These are phyloP conservation scores for Tokudaia muenninki DNA, from an alignment of 2,797 vertebrate genomes.

Conservation along the genomic window DNA sequence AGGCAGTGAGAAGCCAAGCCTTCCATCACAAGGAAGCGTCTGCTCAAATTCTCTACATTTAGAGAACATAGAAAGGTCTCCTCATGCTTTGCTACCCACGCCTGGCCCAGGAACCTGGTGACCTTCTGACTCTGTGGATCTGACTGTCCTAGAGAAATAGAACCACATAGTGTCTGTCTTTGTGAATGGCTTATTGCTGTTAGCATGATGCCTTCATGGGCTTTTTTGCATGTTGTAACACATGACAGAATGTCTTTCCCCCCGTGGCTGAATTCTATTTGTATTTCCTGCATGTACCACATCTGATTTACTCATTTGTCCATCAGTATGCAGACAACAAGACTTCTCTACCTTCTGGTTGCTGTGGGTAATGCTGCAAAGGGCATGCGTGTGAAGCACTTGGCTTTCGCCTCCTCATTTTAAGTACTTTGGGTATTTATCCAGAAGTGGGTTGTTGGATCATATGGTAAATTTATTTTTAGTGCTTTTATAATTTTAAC, in stretches of 20 bases:
- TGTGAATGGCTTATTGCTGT: slow-evolving; percentile 15
- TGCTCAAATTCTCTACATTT: not conserved
- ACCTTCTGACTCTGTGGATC: not conserved
- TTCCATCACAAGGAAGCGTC: not conserved
- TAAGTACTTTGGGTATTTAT: not conserved
- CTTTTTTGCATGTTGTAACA: not conserved
- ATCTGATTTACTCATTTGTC: not conserved
- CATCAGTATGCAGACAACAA: not conserved
- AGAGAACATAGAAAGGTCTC: not conserved
- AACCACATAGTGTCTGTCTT: not conserved
- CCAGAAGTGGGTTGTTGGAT: not conserved
- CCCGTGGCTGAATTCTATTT: not conserved
- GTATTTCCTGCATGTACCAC: not conserved
- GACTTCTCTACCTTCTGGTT: not conserved
- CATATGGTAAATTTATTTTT: not conserved
- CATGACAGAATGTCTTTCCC: slow-evolving; percentile 10
- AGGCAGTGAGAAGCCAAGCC: not conserved
- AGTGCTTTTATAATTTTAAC: not conserved
- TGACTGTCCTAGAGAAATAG: not conserved
- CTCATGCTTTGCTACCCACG: not conserved
- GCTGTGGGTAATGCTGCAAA: not conserved
- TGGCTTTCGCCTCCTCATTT: not conserved
- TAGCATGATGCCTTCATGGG: not conserved
- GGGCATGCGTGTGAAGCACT: not conserved
- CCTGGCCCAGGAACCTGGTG: fast-evolving